phyloP scores from a whole-genome alignment of 2,797 vertebrate species.

The Mycteria americana region DNA sequence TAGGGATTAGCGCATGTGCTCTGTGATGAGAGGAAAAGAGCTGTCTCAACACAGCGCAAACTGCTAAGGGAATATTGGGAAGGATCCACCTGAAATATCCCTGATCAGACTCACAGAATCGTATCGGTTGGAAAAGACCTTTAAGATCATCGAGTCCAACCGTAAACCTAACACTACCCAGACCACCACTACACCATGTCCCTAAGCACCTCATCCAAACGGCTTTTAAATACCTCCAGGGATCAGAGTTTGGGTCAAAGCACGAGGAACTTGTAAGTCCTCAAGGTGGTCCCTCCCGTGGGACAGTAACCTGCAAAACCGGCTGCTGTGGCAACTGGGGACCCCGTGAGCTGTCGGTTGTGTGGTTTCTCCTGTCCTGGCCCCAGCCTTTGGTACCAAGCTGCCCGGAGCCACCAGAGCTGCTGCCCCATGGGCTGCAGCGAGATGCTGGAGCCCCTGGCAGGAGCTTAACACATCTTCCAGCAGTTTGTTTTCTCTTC shows the following conservation, averaged over 20 bases:
- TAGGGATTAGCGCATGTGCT: fast-evolving
- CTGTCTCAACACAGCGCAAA: background rate
- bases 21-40: background rate
- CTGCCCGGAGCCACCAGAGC: background rate
- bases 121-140: no score
- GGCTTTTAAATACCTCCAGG: no score
- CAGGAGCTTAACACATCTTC: background rate
- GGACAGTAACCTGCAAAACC: background rate
- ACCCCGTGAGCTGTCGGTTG: fast-evolving
- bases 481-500: background rate
- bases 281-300: background rate
- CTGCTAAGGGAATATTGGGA: background rate
- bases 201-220: no score
- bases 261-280: background rate
- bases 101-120: no score
- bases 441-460: background rate
- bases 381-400: background rate
- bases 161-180: no score
- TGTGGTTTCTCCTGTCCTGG: background rate
- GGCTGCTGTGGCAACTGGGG: fast-evolving
- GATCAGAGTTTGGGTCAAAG: background rate
- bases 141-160: no score
- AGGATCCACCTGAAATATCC: background rate
- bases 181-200: no score
- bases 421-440: no score